phyloP scores from a whole-genome alignment of 2,797 vertebrate species.

The Takifugu rubripes region DNA sequence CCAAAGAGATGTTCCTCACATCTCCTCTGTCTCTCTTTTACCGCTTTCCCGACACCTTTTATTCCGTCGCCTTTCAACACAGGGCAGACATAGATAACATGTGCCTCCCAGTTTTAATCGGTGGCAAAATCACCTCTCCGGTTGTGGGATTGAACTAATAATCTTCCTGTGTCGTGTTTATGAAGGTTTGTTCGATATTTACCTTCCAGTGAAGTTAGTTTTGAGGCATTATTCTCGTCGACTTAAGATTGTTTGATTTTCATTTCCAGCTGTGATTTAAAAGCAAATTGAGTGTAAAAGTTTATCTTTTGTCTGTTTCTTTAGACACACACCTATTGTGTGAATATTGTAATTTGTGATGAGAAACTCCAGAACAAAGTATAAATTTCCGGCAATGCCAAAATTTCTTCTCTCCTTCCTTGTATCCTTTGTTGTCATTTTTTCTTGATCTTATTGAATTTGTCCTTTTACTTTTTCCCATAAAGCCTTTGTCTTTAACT shows the following conservation, averaged over 20 bases:
- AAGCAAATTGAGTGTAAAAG: constrained; percentile 30
- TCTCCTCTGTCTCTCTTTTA: not conserved
- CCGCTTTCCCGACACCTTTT: not conserved
- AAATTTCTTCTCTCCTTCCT: no score
- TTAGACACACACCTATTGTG: not conserved
- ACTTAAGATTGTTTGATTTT: constrained; percentile 40
- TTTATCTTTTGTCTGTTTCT: not conserved
- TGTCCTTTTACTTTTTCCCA: not conserved
- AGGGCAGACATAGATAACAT: no score
- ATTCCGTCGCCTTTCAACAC: constrained; percentile 13
- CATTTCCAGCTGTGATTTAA: constrained; percentile 23
- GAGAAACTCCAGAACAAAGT: not conserved
- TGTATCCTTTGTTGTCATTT: not conserved
- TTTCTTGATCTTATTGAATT: not conserved
- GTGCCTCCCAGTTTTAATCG: not conserved
- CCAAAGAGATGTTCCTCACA: constrained; percentile 34
- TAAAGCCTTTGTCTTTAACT: not conserved
- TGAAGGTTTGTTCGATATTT: constrained; percentile 8
- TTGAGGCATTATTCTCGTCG: constrained; percentile 22
- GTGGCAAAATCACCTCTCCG: no score
- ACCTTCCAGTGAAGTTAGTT: constrained; percentile 1
- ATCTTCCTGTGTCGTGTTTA: not conserved
- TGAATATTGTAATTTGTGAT: not conserved
- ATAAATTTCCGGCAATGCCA: no score
- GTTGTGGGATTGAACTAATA: no score